A percentile compares a stretch with the other conserved stretches of the same genome.
These are phyloP conservation scores for Procapra przewalskii DNA, from an alignment of 2,113 vertebrate genomes.

Conservation along the genomic window DNA sequence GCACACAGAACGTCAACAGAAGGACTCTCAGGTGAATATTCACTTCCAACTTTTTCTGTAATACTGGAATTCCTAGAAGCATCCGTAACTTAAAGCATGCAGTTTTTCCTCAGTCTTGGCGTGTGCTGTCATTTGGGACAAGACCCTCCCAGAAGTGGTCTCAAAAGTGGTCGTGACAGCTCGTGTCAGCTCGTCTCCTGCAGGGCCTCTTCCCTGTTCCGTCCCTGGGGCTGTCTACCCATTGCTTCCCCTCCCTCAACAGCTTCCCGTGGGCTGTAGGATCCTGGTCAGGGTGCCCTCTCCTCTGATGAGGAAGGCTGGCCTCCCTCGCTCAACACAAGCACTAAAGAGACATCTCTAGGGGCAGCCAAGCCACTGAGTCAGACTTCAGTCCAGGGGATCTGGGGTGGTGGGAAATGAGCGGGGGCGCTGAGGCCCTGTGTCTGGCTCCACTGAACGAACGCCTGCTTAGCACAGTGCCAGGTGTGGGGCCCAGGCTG, in stretches of 20 bases:
- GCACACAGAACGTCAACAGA: accelerated
- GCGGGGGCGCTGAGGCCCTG: neutral
- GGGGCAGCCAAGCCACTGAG: neutral
- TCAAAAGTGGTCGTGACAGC: neutral
- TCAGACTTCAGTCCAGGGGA: neutral
- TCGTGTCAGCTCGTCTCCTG: accelerated
- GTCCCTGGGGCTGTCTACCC: neutral
- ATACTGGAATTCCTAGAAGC: neutral
- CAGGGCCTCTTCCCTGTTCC: accelerated
- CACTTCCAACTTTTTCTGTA: neutral
- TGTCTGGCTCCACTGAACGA: neutral
- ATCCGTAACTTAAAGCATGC: neutral
- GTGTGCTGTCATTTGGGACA: neutral
- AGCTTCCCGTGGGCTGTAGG: neutral
- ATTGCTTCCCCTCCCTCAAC: neutral
- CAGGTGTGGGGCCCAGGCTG: neutral
- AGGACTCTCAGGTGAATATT: neutral
- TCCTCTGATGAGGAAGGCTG: neutral
- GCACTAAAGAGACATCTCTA: neutral
- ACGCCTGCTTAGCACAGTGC: neutral
- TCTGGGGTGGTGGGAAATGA: neutral
- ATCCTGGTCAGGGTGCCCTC: neutral
- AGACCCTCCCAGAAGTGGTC: neutral
- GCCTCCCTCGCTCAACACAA: accelerated
- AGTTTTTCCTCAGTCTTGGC: neutral